Evolutionary conservation across 1,140 invertebrate species (phyloP).

Genomic region (Drosophila santomea): DNA sequence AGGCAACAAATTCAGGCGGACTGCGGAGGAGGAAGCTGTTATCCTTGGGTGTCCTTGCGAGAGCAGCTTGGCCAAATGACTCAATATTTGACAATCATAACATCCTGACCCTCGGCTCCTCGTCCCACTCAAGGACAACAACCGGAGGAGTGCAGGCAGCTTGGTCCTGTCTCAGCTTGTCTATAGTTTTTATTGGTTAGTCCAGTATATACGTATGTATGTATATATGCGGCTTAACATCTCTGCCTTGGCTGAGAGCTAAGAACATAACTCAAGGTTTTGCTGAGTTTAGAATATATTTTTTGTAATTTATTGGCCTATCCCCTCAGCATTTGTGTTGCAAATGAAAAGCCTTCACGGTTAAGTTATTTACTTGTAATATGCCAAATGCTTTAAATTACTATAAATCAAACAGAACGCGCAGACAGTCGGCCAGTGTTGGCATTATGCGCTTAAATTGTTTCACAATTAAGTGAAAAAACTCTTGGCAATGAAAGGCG

Average conservation of each 20-base stretch:
- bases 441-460: constrained; percentile 73
- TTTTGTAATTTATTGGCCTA: constrained; percentile 39
- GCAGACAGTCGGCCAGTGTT: constrained; percentile 37
- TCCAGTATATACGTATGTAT: constrained; percentile 3
- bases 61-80: constrained; percentile 74
- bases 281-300: constrained; percentile 18
- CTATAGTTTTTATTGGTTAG: constrained; percentile 40
- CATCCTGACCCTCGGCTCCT: constrained; percentile 20
- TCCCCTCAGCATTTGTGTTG: constrained; percentile 43
- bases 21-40: constrained; percentile 3
- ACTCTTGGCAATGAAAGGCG: background rate
- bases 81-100: constrained; percentile 81
- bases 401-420: constrained; percentile 58
- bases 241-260: constrained; percentile 52
- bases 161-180: constrained; percentile 32
- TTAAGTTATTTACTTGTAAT: constrained; percentile 60
- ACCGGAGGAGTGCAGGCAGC: constrained; percentile 16
- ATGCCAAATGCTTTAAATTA: constrained; percentile 66
- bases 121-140: background rate
- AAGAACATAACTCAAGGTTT: constrained; percentile 63
- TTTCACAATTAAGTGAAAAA: constrained; percentile 63
- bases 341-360: constrained; percentile 60
- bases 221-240: constrained; percentile 29
- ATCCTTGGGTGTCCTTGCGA: constrained; percentile 41
- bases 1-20: constrained; percentile 16